Percentiles rank a stretch among this genome's conserved stretches.
These are phyloP conservation scores for Temnothorax nylanderi DNA, from an alignment of 1,140 invertebrate species.

Conservation along the genomic window DNA sequence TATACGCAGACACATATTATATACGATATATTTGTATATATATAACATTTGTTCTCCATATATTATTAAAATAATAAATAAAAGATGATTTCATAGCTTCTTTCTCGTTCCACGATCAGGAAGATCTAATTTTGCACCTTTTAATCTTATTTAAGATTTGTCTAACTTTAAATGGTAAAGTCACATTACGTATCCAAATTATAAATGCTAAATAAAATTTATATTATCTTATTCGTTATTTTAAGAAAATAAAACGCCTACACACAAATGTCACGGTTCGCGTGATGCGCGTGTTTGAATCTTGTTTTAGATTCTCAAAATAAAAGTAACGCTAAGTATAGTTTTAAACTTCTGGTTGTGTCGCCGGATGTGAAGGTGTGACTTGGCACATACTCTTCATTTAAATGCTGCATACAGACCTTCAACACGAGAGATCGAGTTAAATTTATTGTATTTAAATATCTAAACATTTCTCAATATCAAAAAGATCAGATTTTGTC, in stretches of 20 bases:
- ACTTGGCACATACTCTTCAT: conserved; percentile 4
- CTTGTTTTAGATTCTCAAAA: conserved; percentile 34
- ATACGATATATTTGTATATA: conserved; percentile 70
- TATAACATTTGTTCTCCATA: conserved; percentile 64
- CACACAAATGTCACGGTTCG: neutral
- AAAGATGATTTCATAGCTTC: conserved; percentile 42
- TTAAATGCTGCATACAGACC: neutral
- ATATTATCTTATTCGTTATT: neutral
- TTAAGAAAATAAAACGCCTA: neutral
- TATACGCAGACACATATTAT: conserved; percentile 57
- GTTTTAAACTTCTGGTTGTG: neutral
- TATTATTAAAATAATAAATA: conserved; percentile 73
- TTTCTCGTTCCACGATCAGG: neutral
- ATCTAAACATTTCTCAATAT: neutral
- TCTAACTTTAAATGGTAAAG: neutral
- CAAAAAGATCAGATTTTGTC: neutral
- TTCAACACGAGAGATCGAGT: neutral
- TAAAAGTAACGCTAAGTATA: conserved; percentile 20
- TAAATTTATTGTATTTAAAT: conserved; percentile 12
- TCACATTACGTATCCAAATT: neutral
- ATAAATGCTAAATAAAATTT: neutral
- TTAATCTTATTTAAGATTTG: neutral
- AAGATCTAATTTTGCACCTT: neutral
- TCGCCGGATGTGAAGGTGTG: neutral
- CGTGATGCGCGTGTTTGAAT: neutral